Percentiles rank a stretch among this genome's conserved stretches.
Conservation (phyloP, 2,797 vertebrate genomes). For the Sarcoramphus papa region DNA sequence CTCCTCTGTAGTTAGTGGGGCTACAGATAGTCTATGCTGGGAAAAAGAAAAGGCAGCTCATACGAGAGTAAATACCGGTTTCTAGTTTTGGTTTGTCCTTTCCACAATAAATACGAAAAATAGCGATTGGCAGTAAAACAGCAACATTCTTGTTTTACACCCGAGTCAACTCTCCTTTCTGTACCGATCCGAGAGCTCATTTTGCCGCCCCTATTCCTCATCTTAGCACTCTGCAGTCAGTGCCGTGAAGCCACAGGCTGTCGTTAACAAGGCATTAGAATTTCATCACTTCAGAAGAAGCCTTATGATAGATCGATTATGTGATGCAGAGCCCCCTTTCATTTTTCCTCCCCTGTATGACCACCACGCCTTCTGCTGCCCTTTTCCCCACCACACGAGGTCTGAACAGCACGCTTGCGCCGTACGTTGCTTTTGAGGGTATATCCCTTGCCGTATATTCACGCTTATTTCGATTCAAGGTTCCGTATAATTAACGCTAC, state of each 20-base stretch:
- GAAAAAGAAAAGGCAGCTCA: not conserved
- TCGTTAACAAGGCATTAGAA: not conserved
- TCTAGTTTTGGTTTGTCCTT: not conserved
- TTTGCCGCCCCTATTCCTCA: not conserved
- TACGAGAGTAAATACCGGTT: rapidly evolving
- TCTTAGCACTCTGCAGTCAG: not conserved
- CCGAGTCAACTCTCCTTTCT: not conserved
- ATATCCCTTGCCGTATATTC: not conserved
- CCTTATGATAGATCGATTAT: rapidly evolving
- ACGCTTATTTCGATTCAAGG: not conserved
- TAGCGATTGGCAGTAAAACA: not conserved
- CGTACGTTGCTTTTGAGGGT: not conserved
- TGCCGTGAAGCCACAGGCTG: not conserved
- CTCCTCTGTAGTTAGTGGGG: not conserved
- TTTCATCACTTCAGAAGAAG: not conserved
- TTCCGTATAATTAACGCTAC: rapidly evolving
- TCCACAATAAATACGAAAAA: not conserved
- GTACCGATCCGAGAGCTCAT: not conserved
- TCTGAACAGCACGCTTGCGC: rapidly evolving
- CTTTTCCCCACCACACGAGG: not conserved
- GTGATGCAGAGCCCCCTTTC: not conserved
- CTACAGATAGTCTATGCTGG: not conserved
- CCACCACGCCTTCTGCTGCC: not conserved
- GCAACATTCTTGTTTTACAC: not conserved
- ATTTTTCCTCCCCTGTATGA: not conserved